Evolutionary conservation across 2,888 invertebrate species (phyloP).

Genomic region (Andrena hattorfiana): DNA sequence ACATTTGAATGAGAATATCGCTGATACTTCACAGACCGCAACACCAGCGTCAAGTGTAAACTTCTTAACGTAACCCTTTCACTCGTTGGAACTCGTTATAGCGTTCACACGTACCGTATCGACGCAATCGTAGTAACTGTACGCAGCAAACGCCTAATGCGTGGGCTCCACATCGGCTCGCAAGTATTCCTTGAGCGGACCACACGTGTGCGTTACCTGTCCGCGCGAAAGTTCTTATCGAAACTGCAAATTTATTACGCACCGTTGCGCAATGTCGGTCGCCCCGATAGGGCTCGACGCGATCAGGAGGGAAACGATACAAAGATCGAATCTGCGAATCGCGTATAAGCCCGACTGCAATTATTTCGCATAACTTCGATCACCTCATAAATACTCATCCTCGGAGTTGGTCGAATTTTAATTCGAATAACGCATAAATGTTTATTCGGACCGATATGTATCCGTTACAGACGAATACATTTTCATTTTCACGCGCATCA

Average conservation of each 20-base stretch:
- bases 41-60: conserved; percentile 31
- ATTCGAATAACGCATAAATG: too few relatives aligned
- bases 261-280: conserved; percentile 45
- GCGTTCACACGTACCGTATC: conserved; percentile 65
- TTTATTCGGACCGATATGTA: too few relatives aligned
- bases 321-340: too few relatives aligned
- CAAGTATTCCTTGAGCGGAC: conserved; percentile 58
- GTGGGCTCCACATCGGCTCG: conserved; percentile 58
- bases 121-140: conserved; percentile 43
- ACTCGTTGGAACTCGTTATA: conserved; percentile 62
- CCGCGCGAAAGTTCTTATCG: conserved; percentile 53
- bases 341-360: too few relatives aligned
- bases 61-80: conserved; percentile 59
- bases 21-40: conserved; percentile 22
- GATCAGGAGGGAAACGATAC: background rate
- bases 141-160: conserved; percentile 59
- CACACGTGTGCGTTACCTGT: conserved; percentile 45
- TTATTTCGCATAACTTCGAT: too few relatives aligned
- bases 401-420: background rate
- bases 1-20: background rate
- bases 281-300: background rate
- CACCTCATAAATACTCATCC: background rate
- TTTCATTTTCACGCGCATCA: too few relatives aligned
- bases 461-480: too few relatives aligned
- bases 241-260: conserved; percentile 59